Evolutionary conservation across 2,888 invertebrate genomes (phyloP).

Genomic region (Dynastes grantii): DNA sequence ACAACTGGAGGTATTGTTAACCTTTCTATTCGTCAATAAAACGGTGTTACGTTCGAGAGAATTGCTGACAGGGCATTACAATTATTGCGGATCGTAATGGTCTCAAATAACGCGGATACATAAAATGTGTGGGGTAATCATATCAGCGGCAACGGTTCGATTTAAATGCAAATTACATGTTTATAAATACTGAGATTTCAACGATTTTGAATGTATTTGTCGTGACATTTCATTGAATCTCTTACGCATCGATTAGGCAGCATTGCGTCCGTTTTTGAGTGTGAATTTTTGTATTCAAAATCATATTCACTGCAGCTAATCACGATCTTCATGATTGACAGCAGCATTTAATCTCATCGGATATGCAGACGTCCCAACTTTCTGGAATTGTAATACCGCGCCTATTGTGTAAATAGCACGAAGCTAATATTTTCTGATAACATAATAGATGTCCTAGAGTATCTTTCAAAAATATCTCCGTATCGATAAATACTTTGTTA

Average conservation of each 20-base stretch:
- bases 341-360: too few relatives aligned
- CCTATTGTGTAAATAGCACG: too few relatives aligned
- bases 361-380: too few relatives aligned
- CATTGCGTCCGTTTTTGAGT: not conserved
- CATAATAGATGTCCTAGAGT: too few relatives aligned
- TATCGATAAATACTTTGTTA: too few relatives aligned
- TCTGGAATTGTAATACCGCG: too few relatives aligned
- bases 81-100: slow-evolving; percentile 27
- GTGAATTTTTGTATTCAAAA: not conserved
- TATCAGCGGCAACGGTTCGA: slow-evolving; percentile 11
- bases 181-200: not conserved
- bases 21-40: slow-evolving; percentile 31
- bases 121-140: slow-evolving; percentile 28
- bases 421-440: too few relatives aligned
- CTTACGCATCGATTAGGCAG: not conserved
- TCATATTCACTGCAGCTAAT: too few relatives aligned
- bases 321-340: too few relatives aligned
- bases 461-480: too few relatives aligned
- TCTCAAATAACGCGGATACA: slow-evolving; percentile 24
- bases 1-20: not conserved
- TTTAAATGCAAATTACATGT: slow-evolving; percentile 40
- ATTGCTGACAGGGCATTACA: slow-evolving; percentile 22
- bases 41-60: slow-evolving; percentile 4
- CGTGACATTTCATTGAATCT: not conserved
- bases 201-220: not conserved